phyloP scores from a whole-genome alignment of 2,888 invertebrate species.

The Volucella bombylans region DNA sequence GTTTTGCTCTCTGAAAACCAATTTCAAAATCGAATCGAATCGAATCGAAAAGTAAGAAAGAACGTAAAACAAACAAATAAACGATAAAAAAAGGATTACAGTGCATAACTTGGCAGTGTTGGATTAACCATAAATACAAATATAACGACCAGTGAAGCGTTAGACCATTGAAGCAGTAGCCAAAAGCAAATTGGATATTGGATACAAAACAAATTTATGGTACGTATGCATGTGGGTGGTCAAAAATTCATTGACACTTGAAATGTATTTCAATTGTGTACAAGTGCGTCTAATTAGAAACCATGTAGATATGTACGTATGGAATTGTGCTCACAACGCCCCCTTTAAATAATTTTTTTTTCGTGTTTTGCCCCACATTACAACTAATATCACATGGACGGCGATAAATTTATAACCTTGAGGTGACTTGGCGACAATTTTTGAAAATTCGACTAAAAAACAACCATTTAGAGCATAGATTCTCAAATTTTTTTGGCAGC shows the following conservation, averaged over 20 bases:
- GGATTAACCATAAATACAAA: constrained; percentile 20
- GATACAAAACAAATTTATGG: constrained; percentile 73
- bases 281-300: constrained; percentile 42
- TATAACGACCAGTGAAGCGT: not conserved
- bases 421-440: too few relatives aligned
- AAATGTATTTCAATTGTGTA: constrained; percentile 24
- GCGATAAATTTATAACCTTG: too few relatives aligned
- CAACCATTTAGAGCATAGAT: too few relatives aligned
- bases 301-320: not conserved
- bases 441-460: too few relatives aligned
- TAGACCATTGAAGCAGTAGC: constrained; percentile 33
- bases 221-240: constrained; percentile 42
- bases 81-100: constrained; percentile 58
- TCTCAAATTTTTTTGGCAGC: too few relatives aligned
- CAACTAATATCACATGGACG: too few relatives aligned
- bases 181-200: constrained; percentile 67
- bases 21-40: constrained; percentile 11
- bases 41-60: constrained; percentile 7
- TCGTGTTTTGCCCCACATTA: too few relatives aligned
- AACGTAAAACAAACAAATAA: constrained; percentile 23
- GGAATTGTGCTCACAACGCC: too few relatives aligned
- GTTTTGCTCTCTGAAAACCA: constrained; percentile 2
- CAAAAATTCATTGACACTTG: constrained; percentile 50
- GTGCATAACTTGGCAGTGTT: constrained; percentile 54
- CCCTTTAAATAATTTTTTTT: too few relatives aligned